Evolutionary conservation across 2,797 vertebrate species (phyloP).

Genomic region (Monodelphis domestica): DNA sequence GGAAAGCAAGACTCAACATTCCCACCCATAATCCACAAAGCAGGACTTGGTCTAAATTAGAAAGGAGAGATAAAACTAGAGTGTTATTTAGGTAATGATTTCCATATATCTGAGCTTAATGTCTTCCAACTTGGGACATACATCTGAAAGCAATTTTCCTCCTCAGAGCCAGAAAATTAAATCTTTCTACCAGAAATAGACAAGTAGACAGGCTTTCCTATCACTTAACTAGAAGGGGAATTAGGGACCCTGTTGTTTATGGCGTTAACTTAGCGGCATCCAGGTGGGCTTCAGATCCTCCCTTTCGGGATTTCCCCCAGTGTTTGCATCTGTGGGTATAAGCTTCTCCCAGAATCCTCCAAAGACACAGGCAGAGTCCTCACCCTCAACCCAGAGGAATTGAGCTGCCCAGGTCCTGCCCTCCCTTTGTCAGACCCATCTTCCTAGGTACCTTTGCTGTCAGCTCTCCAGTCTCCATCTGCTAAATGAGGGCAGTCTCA

Average conservation of each 20-base stretch:
- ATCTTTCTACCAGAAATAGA: not conserved
- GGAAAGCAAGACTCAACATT: not conserved
- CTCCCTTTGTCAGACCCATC: not conserved
- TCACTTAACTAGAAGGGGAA: not conserved
- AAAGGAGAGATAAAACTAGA: constrained; percentile 3
- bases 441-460: not conserved
- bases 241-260: constrained; percentile 18
- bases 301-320: not conserved
- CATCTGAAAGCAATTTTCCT: constrained; percentile 76
- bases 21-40: not conserved
- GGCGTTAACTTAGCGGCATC: constrained; percentile 44
- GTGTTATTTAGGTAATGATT: constrained; percentile 51
- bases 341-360: not conserved
- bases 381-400: not conserved
- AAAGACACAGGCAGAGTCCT: not conserved
- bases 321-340: not conserved
- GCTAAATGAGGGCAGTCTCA: not conserved
- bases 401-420: not conserved
- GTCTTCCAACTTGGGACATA: constrained; percentile 32
- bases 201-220: not conserved
- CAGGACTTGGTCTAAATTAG: constrained; percentile 1
- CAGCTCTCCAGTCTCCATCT: not conserved
- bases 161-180: constrained; percentile 48
- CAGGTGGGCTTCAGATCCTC: not conserved
- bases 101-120: constrained; percentile 68